A percentile compares a stretch with the other conserved stretches of the same genome.
Evolutionary conservation across 1,140 invertebrate genomes (phyloP).

Genomic region (Caenorhabditis inopinata): DNA sequence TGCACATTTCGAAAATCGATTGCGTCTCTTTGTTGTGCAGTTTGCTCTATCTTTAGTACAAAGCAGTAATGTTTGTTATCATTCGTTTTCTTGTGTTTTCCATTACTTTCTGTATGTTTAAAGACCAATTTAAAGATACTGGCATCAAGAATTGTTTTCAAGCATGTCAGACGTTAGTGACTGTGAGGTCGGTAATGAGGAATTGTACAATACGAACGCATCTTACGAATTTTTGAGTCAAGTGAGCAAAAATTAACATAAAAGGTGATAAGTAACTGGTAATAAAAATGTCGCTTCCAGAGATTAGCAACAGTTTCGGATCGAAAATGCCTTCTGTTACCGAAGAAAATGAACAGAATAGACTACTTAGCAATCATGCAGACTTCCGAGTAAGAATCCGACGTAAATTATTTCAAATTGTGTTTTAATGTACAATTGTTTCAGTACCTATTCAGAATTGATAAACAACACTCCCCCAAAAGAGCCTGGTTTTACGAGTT

Average conservation of each 20-base stretch:
- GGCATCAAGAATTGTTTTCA: neutral
- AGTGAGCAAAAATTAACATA: neutral
- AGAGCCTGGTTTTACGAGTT: neutral
- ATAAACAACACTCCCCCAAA: neutral
- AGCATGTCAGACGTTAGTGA: constrained; percentile 8
- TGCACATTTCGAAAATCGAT: too few species aligned
- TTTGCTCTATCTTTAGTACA: neutral
- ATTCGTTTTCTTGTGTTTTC: neutral
- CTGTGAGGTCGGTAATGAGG: neutral
- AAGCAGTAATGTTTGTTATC: neutral
- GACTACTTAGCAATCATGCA: neutral
- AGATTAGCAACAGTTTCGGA: neutral
- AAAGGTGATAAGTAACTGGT: too few species aligned
- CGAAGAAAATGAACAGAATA: neutral
- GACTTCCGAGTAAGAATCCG: neutral
- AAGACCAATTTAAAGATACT: neutral
- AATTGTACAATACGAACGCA: neutral
- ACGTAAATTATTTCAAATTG: neutral
- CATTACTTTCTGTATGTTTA: neutral
- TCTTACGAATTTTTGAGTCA: neutral
- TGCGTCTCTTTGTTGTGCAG: too few species aligned
- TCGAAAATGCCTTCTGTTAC: neutral
- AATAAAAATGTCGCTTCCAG: neutral
- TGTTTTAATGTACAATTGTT: neutral
- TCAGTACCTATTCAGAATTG: neutral